These are phyloP conservation scores for Poecile montanus DNA, from an alignment of 2,797 vertebrate genomes.

Conservation along the genomic window DNA sequence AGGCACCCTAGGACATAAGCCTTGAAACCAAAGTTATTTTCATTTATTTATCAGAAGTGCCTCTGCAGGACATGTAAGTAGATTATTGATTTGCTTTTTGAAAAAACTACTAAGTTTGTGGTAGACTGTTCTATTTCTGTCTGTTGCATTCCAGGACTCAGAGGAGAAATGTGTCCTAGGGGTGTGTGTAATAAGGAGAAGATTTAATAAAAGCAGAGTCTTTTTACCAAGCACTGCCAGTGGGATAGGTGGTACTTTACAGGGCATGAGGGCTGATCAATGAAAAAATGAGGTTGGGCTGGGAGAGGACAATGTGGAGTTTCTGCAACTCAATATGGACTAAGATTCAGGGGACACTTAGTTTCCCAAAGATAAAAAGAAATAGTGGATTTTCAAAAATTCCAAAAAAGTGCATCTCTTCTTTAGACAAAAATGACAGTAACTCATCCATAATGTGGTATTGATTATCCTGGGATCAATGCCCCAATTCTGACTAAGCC, in stretches of 20 bases:
- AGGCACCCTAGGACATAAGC: not conserved
- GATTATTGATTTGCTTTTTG: not conserved
- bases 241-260: not conserved
- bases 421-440: not conserved
- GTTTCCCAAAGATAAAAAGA: not conserved
- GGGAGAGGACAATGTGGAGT: not conserved
- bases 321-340: not conserved
- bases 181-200: not conserved
- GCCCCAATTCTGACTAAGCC: not conserved
- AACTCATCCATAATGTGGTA: not conserved
- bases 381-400: not conserved
- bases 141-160: not conserved
- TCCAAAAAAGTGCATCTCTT: not conserved
- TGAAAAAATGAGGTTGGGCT: not conserved
- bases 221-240: not conserved
- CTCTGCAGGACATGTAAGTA: not conserved
- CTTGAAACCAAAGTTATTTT: not conserved
- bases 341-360: not conserved
- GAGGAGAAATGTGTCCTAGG: not conserved
- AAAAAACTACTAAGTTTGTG: not conserved
- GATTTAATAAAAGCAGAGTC: not conserved
- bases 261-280: not conserved
- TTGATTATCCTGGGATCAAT: not conserved
- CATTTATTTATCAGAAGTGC: not conserved
- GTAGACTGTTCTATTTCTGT: not conserved